Evolutionary conservation across 1,140 invertebrate species (phyloP).

Genomic region (Drosophila bifasciata): DNA sequence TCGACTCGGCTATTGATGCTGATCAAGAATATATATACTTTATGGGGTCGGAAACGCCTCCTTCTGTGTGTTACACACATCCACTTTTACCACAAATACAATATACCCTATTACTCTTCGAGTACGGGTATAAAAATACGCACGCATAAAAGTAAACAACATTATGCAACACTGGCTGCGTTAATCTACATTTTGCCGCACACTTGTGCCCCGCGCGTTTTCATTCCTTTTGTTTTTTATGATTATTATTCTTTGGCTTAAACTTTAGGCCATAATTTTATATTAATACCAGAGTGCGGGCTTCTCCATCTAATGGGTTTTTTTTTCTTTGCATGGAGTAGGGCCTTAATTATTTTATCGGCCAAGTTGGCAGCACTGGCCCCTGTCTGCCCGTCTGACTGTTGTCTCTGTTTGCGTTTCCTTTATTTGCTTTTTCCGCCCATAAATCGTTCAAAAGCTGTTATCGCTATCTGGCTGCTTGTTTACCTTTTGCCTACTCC

Average conservation of each 20-base stretch:
- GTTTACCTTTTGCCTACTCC: conserved; percentile 52
- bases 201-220: conserved; percentile 24
- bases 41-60: too few relatives aligned
- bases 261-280: conserved; percentile 65
- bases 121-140: too few relatives aligned
- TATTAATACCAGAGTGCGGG: conserved; percentile 13
- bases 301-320: conserved; percentile 35
- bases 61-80: too few relatives aligned
- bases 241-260: conserved; percentile 20
- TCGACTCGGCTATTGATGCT: too few relatives aligned
- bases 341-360: conserved; percentile 72
- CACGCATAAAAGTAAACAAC: conserved; percentile 51
- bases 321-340: conserved; percentile 30
- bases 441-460: conserved; percentile 75
- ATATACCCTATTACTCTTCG: too few relatives aligned
- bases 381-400: background rate
- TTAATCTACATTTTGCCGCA: conserved; percentile 52
- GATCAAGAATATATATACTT: too few relatives aligned
- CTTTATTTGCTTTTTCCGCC: conserved; percentile 27
- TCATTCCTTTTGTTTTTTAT: conserved; percentile 34
- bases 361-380: conserved; percentile 32
- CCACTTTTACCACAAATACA: too few relatives aligned
- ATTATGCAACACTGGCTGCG: conserved; percentile 44
- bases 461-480: conserved; percentile 56
- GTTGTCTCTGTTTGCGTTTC: conserved; percentile 36